A percentile compares a stretch with the other conserved stretches of the same genome.
Evolutionary conservation across 2,888 invertebrate species (phyloP).

Genomic region (Melinopterus prodromus): DNA sequence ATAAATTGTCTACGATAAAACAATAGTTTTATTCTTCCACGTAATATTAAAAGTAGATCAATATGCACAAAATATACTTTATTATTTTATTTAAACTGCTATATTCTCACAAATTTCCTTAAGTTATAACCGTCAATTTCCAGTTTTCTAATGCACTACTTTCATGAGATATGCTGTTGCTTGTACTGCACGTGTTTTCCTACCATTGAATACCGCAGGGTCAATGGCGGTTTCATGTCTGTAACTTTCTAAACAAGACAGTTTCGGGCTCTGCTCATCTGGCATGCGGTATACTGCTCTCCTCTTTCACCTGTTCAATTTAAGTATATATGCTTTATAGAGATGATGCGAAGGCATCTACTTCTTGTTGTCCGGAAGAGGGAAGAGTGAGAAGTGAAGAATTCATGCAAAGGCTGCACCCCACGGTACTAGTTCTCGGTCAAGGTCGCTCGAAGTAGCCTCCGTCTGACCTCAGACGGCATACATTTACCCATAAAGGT

Average conservation of each 20-base stretch:
- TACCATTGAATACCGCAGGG: not conserved
- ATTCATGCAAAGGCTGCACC: slow-evolving; percentile 32
- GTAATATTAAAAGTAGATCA: not conserved
- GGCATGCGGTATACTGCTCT: not conserved
- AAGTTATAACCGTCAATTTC: not conserved
- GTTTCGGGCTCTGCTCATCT: not conserved
- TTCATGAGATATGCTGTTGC: not conserved
- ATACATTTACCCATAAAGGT: slow-evolving; percentile 33
- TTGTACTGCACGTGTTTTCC: not conserved
- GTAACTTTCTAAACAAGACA: not conserved
- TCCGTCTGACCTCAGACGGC: slow-evolving; percentile 37
- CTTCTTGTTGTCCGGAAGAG: not conserved
- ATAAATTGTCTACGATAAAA: too few relatives aligned
- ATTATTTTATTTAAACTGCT: not conserved
- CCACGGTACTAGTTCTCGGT: slow-evolving; percentile 33
- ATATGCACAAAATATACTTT: not conserved
- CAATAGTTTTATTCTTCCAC: not conserved
- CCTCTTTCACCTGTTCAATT: slow-evolving; percentile 26
- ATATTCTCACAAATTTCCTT: not conserved
- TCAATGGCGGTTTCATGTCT: not conserved
- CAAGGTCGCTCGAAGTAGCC: slow-evolving; percentile 37
- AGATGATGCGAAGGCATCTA: not conserved
- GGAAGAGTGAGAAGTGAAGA: slow-evolving; percentile 1
- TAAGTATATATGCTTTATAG: slow-evolving; percentile 9
- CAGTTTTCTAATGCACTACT: not conserved